These are phyloP conservation scores for Plutella xylostella DNA, from an alignment of 2,888 invertebrate species.

Conservation along the genomic window DNA sequence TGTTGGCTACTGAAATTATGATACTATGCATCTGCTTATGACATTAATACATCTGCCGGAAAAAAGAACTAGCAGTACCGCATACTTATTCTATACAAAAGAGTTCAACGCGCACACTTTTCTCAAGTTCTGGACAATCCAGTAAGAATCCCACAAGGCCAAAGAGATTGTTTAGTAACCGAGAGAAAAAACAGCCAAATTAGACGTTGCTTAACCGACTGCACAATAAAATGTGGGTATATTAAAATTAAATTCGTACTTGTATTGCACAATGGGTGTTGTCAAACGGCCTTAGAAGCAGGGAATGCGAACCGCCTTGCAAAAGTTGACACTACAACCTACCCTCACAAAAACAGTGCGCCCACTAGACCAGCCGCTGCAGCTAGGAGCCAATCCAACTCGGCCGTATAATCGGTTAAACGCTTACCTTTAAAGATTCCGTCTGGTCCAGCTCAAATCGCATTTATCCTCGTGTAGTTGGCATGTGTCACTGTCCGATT, in stretches of 20 bases:
- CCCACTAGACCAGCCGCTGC: constrained; percentile 30
- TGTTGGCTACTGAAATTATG: neutral
- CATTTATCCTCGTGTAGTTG: too few relatives aligned
- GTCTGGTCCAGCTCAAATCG: constrained; percentile 21
- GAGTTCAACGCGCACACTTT: too few relatives aligned
- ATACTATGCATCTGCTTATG: neutral
- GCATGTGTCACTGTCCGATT: too few relatives aligned
- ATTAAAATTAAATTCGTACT: constrained; percentile 22
- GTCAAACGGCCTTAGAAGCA: constrained; percentile 38
- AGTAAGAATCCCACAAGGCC: constrained; percentile 1
- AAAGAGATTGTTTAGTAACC: constrained; percentile 24
- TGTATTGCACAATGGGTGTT: constrained; percentile 44
- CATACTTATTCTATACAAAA: too few relatives aligned
- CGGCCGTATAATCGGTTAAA: constrained; percentile 23
- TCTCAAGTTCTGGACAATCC: neutral
- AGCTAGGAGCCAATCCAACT: constrained; percentile 38
- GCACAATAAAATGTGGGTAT: constrained; percentile 13
- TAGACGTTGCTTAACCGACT: constrained; percentile 25
- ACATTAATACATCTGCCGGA: neutral
- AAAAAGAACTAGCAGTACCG: neutral
- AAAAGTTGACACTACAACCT: constrained; percentile 30
- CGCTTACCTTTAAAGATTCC: constrained; percentile 46
- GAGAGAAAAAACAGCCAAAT: constrained; percentile 3
- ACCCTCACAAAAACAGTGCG: constrained; percentile 40
- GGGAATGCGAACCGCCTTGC: constrained; percentile 54